Evolutionary conservation across 2,888 invertebrate genomes (phyloP).

Genomic region (Sacculina carcini): DNA sequence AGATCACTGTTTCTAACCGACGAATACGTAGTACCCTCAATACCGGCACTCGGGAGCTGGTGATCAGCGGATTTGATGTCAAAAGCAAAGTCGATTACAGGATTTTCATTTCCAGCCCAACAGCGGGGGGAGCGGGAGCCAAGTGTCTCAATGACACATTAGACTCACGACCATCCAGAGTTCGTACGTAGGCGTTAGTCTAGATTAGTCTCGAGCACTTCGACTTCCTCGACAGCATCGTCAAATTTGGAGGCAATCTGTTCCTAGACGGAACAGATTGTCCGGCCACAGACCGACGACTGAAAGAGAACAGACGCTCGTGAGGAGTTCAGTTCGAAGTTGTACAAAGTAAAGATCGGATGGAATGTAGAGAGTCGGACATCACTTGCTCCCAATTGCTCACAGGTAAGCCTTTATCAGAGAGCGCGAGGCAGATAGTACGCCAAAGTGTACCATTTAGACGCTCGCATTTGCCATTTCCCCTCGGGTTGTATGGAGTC

Average conservation of each 20-base stretch:
- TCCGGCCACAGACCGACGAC: not conserved
- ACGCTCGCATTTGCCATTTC: conserved; percentile 11
- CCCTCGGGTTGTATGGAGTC: conserved; percentile 11
- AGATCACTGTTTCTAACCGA: no score
- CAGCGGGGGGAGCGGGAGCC: not conserved
- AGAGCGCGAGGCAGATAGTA: conserved; percentile 6
- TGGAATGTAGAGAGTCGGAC: conserved; percentile 11
- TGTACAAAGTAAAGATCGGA: conserved; percentile 11
- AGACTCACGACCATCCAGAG: not conserved
- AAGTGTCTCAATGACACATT: not conserved
- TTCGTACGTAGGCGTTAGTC: not conserved
- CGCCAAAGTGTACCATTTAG: conserved; percentile 14
- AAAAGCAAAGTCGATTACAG: no score
- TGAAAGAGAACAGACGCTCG: not conserved
- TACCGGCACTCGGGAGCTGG: no score
- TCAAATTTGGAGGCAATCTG: not conserved
- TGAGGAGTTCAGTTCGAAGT: conserved; percentile 5
- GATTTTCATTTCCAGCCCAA: no score
- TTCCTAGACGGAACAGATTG: not conserved
- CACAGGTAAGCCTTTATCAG: not conserved
- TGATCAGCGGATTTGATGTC: no score
- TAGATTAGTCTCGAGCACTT: not conserved
- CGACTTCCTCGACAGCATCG: not conserved
- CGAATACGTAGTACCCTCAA: no score
- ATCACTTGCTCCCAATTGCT: conserved; percentile 9